A percentile compares a stretch with the other conserved stretches of the same genome.
Conservation (phyloP, 2,888 invertebrate species). For the Apeira syringaria region DNA sequence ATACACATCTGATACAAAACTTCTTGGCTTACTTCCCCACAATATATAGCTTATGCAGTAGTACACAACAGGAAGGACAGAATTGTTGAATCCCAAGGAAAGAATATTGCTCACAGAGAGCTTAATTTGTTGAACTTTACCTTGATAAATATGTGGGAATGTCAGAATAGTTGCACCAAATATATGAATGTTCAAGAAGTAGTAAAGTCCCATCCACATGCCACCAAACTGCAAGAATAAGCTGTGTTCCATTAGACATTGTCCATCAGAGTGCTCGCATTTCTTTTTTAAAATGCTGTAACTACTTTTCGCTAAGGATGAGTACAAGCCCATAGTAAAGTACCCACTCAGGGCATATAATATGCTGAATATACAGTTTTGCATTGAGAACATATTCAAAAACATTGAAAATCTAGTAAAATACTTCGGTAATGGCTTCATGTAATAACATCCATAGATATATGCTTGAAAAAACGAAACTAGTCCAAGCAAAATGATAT, state of each 20-base stretch:
- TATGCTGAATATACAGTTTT: slow-evolving; percentile 79
- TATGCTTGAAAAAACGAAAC: slow-evolving; percentile 89
- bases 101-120: slow-evolving; percentile 81
- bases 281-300: slow-evolving; percentile 78
- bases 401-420: slow-evolving; percentile 87
- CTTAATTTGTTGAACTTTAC: slow-evolving; percentile 87
- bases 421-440: slow-evolving; percentile 84
- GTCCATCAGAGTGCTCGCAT: slow-evolving; percentile 71
- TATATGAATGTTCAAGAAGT: slow-evolving; percentile 83
- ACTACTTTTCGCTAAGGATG: slow-evolving; percentile 85
- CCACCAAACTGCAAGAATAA: slow-evolving; percentile 87
- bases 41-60: slow-evolving; percentile 85
- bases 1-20: slow-evolving; percentile 77
- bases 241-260: slow-evolving; percentile 86
- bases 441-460: slow-evolving; percentile 87
- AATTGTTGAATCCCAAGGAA: slow-evolving; percentile 82
- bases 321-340: slow-evolving; percentile 87
- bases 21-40: slow-evolving; percentile 82
- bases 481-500: slow-evolving; percentile 84
- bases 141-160: slow-evolving; percentile 88
- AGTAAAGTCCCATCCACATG: slow-evolving; percentile 85
- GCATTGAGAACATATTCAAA: slow-evolving; percentile 84
- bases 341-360: slow-evolving; percentile 87
- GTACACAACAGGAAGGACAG: slow-evolving; percentile 85
- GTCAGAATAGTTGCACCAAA: slow-evolving; percentile 80